Base-by-base conservation (phyloP, 2,888 invertebrate species). In the Caenorhabditis sp. region DNA sequence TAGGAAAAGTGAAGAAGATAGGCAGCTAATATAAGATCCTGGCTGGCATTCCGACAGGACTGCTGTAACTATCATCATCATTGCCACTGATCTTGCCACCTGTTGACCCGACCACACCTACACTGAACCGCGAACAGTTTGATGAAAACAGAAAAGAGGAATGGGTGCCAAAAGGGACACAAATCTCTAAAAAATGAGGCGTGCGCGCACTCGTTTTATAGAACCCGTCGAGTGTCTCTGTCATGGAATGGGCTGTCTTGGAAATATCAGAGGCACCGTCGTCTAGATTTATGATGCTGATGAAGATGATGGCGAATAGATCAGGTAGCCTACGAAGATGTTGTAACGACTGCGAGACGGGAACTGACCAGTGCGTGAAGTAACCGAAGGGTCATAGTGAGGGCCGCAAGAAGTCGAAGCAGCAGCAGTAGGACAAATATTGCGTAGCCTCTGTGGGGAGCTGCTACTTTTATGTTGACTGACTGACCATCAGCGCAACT, bases 11-110 rank as follows among this genome's bases (percentile, higher is more conserved):
- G 20, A 20, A 22, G 8, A 50, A 20, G 20, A 47, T 13, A 22
- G 47, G n/a, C n/a, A n/a, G n/a, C n/a, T n/a, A n/a, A n/a, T n/a
- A 68, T 68, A 68, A 69, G 60, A 69, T 69, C 61, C 62, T 28
- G 61, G 44, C n/a, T n/a, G n/a, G n/a, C n/a, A n/a, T n/a, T n/a
- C n/a, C n/a, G n/a, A n/a, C 64, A 13, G 3, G 18, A 20, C 26
- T 55, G 22, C 18, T 13, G 24, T 8, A 44, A 32, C n/a, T n/a
- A 9, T 9, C 4, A 32, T 32, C 5, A 32, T 9, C 9, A 32
- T 40, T 40, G 47, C 47, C 47, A 47, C 47, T 20, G 47, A 47
- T 47, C 47, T 47, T 47, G 47, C 11, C 32, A 32, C 47, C 47
- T 40, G 2, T 40, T 40, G 11, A 13, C 3, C 40, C 40, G 13